Base-by-base conservation (phyloP, 2,113 vertebrate genomes). In the Pollimyrus isidori region DNA sequence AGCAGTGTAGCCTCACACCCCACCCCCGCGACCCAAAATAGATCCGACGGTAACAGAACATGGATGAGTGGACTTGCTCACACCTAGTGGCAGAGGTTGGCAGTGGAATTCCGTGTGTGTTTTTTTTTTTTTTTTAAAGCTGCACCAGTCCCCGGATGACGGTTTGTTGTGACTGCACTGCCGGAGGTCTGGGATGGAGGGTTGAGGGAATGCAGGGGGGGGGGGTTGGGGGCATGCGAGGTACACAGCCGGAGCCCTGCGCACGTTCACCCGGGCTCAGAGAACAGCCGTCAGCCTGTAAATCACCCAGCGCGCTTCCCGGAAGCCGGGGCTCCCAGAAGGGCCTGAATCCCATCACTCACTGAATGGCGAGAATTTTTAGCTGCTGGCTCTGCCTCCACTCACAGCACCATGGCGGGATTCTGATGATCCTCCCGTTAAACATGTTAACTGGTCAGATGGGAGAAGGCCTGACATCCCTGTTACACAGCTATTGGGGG, bases 401-500 rank as follows among this genome's bases (percentile, higher is more conserved):
- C 89, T 50, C 45, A 50, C 30, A 48, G 53, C 19, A 21, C 19
- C 88, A 35, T 42, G 65, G 90, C 86, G 42, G 88, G 73, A 46
- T 49, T 21, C 49, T 89, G 53, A 48, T n/a, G 56, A 87, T 50
- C 23, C 88, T 88, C 92, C 84, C 90, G 92, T 56, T 45, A 56
- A 89, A 90, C 69, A 86, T 86, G 90, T 84, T 87, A 73, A 89
- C 88, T 19, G 84, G 69, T 92, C 86, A 91, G 90, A 91, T 90
- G 89, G 89, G 11, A 69, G 89, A 91, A 89, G 90, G 90, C 56
- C 88, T 94, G 93, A 92, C 93, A 94, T 94, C 94, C 94, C 89
- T 91, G 90, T 95, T 94, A 93, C 93, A 91, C 92, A 91, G 87
- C 90, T 56, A 39, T 19, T 2, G 53, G 53, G 53, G 52, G 15